phyloP scores from a whole-genome alignment of 30 jellyfish, hydroid and myxozoan genomes.

The Cassiopea andromeda region DNA sequence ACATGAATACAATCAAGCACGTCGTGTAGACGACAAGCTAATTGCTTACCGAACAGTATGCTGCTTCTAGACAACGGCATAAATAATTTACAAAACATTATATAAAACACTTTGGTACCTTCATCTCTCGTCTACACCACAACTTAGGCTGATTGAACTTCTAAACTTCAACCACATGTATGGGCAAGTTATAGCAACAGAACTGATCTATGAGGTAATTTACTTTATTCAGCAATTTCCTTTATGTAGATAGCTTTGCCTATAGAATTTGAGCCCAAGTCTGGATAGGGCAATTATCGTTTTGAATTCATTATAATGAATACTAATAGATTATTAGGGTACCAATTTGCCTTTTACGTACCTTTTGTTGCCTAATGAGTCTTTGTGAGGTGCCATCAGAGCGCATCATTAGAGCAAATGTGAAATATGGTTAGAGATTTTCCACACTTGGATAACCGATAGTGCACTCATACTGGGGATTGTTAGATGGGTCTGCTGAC shows the following conservation, averaged over 20 bases:
- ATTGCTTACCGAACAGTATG: neutral
- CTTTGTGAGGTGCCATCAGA: neutral
- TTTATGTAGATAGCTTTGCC: neutral
- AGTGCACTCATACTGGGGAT: too few species aligned
- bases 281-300: neutral
- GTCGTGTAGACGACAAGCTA: neutral
- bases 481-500: too few species aligned
- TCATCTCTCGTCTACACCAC: slow-evolving; percentile 1
- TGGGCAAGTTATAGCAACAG: slow-evolving; percentile 7
- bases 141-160: neutral
- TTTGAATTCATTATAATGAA: neutral
- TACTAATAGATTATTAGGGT: neutral
- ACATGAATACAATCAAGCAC: too few species aligned
- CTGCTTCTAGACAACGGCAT: neutral
- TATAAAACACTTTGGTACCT: neutral
- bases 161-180: neutral
- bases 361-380: neutral
- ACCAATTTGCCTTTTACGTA: neutral
- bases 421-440: neutral
- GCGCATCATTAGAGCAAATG: neutral
- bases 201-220: neutral
- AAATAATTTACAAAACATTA: neutral
- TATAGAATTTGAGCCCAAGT: neutral
- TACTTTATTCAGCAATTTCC: neutral
- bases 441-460: too few species aligned